Base-by-base conservation (phyloP, 2,888 invertebrate genomes). In the Spisula solida region DNA sequence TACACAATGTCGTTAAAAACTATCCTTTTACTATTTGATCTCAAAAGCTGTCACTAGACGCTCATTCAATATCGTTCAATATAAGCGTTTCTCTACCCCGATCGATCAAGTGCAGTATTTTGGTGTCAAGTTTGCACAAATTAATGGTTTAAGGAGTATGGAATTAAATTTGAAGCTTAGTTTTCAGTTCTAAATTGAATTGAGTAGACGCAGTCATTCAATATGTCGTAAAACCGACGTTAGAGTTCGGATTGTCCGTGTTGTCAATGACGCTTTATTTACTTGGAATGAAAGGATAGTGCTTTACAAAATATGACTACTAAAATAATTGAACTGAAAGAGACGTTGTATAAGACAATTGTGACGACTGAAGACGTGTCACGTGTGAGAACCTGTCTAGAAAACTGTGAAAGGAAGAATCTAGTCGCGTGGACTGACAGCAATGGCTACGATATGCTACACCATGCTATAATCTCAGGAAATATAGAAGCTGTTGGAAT, bases 401-500 rank as follows among this genome's bases (percentile, higher is more conserved):
- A 92, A 56, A 93, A 90, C 80, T 94, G 93, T 85, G 87, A 90
- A n/a, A 79, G 80, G 20, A 56, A 79, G 18, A 83, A 31, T 25
- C 29, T 94, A 16, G 51, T 87, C 47, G 80, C 92, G 0, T 94
- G 94, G 93, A 86, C 90, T 18, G 95, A 95, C 75, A 91, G 90
- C 12, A 85, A 93, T 51, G 92, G 90, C n/a, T 90, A 95, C 60
- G 94, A 96, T 88, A 86, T 95, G 10, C 90, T 95, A 8, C 96
- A 96, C 81, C 94, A 95, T 87, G 94, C 95, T 55, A 95, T 96
- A 8, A 88, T 95, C 70, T 90, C 94, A 1, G 94, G 94, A 85
- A 95, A 96, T 85, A 87, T 94, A 4, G 94, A 95, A 81, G 94
- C 94, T 8, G 93, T 95, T 4, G 93, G 93, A 10, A 88, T 93